Conservation (phyloP, 2,888 invertebrate species). For the Gari tellinella region DNA sequence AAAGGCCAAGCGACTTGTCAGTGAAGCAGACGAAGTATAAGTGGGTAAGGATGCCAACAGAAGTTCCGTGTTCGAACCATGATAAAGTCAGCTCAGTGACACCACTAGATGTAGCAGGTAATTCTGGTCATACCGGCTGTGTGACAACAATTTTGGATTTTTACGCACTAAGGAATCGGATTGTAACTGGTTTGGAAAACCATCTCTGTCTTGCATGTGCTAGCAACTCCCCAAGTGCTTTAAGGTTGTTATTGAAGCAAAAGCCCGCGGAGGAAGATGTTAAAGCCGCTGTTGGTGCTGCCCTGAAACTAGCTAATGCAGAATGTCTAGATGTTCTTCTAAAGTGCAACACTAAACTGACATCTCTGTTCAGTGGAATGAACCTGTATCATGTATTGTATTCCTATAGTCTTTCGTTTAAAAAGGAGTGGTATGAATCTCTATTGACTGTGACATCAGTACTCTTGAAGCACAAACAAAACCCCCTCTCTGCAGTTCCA, state of each 20-base stretch:
- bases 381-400: slow-evolving; percentile 80
- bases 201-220: slow-evolving; percentile 73
- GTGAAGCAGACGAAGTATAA: slow-evolving; percentile 52
- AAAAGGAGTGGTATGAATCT: slow-evolving; percentile 69
- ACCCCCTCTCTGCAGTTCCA: slow-evolving; percentile 69
- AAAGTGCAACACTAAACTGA: slow-evolving; percentile 60
- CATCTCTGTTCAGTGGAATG: slow-evolving; percentile 73
- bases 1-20: slow-evolving; percentile 65
- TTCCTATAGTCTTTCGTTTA: slow-evolving; percentile 74
- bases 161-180: slow-evolving; percentile 34
- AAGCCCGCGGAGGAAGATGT: slow-evolving; percentile 57
- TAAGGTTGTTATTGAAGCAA: slow-evolving; percentile 70
- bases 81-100: slow-evolving; percentile 31
- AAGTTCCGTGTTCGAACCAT: slow-evolving; percentile 21
- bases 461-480: slow-evolving; percentile 71
- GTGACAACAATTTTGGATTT: slow-evolving; percentile 72
- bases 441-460: slow-evolving; percentile 74
- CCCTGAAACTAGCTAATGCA: slow-evolving; percentile 72
- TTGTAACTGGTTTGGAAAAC: slow-evolving; percentile 47
- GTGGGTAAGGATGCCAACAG: slow-evolving; percentile 39
- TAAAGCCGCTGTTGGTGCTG: slow-evolving; percentile 72
- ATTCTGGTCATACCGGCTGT: slow-evolving; percentile 69
- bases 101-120: slow-evolving; percentile 77
- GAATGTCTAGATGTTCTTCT: slow-evolving; percentile 77
- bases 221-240: slow-evolving; percentile 72